These are phyloP conservation scores for Sesia apiformis DNA, from an alignment of 2,888 invertebrate species.

Conservation along the genomic window DNA sequence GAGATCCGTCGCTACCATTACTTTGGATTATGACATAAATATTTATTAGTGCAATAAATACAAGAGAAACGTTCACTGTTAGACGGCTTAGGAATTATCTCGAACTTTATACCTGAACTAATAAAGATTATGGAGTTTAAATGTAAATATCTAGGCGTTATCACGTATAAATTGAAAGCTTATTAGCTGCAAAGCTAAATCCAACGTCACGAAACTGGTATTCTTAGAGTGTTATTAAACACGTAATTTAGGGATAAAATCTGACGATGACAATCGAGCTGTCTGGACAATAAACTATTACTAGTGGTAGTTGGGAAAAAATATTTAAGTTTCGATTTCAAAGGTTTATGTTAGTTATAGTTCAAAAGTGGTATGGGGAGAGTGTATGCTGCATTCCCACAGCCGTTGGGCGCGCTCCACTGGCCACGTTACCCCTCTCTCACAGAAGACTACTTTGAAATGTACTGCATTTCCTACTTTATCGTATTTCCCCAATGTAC, in stretches of 20 bases:
- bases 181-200: neutral
- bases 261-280: neutral
- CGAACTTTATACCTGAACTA: slow-evolving; percentile 28
- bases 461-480: no score
- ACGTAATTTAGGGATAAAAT: neutral
- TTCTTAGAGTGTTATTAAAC: neutral
- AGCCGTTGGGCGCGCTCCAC: no score
- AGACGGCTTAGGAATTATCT: slow-evolving; percentile 29
- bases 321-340: no score
- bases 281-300: no score
- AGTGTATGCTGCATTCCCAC: no score
- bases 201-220: neutral
- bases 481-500: no score
- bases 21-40: slow-evolving; percentile 56
- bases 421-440: no score
- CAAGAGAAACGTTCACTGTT: slow-evolving; percentile 25
- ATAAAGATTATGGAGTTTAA: slow-evolving; percentile 24
- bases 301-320: no score
- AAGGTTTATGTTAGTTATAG: no score
- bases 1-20: slow-evolving; percentile 32
- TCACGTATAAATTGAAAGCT: neutral
- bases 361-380: no score
- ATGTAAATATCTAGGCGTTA: slow-evolving; percentile 19
- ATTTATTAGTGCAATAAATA: slow-evolving; percentile 52
- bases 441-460: no score